phyloP scores from a whole-genome alignment of 2,888 invertebrate species.

The Malthinus flaveolus region DNA sequence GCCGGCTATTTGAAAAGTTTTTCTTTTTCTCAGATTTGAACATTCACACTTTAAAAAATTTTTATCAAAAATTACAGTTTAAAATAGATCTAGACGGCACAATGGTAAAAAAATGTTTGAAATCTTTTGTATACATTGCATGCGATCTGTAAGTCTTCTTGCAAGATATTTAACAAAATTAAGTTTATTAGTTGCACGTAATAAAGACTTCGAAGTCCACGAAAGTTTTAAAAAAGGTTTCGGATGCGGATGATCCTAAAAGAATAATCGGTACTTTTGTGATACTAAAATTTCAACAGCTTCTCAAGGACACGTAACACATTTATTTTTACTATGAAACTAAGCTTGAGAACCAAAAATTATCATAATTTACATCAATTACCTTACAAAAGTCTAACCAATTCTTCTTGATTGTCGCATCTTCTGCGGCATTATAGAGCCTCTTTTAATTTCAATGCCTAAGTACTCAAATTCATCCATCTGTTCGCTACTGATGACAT shows the following conservation, averaged over 20 bases:
- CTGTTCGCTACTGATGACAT: constrained; percentile 7
- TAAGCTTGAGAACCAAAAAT: not conserved
- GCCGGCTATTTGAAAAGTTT: too few relatives aligned
- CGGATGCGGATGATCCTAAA: constrained; percentile 19
- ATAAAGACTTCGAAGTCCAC: not conserved
- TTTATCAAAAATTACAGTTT: too few relatives aligned
- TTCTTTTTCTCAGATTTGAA: too few relatives aligned
- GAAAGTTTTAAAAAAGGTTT: not conserved
- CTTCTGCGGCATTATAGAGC: constrained; percentile 6
- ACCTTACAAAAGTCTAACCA: constrained; percentile 9
- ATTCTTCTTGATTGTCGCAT: constrained; percentile 6
- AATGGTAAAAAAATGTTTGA: too few relatives aligned
- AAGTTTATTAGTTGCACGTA: not conserved
- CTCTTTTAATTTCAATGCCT: not conserved
- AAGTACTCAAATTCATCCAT: not conserved
- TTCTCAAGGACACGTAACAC: too few relatives aligned
- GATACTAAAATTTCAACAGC: too few relatives aligned
- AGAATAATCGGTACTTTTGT: not conserved
- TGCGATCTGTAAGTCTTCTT: constrained; percentile 1
- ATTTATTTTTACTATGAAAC: too few relatives aligned
- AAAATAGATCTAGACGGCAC: too few relatives aligned
- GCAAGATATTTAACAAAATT: constrained; percentile 11
- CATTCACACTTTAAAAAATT: too few relatives aligned
- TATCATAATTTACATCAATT: not conserved
- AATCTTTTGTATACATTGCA: constrained; percentile 10